Conservation (phyloP, 2,888 invertebrate genomes). For the Abscondita cerata region DNA sequence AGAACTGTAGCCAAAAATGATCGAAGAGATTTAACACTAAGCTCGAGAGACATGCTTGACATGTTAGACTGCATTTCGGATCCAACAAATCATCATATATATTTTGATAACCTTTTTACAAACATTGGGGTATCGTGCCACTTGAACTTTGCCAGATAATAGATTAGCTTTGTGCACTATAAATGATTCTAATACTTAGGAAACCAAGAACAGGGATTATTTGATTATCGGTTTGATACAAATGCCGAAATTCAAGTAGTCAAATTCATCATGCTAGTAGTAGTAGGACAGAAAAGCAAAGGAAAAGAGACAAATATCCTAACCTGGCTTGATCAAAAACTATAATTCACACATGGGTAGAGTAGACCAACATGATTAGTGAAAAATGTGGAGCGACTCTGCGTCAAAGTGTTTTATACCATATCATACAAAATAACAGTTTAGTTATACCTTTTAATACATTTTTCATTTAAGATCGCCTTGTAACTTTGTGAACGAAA, state of each 20-base stretch:
- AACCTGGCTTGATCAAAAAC: not conserved
- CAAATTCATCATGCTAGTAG: not conserved
- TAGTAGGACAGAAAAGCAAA: not conserved
- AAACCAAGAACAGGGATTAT: not conserved
- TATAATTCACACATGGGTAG: not conserved
- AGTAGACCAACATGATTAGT: not conserved
- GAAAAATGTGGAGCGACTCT: too few relatives aligned
- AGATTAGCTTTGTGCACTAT: not conserved
- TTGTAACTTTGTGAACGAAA: too few relatives aligned
- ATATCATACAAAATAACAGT: too few relatives aligned
- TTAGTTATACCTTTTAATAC: too few relatives aligned
- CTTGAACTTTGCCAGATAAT: not conserved
- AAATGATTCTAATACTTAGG: too few relatives aligned
- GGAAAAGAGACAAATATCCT: not conserved
- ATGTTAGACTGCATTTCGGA: not conserved
- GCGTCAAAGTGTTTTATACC: too few relatives aligned
- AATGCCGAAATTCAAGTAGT: not conserved
- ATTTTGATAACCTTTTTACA: too few relatives aligned
- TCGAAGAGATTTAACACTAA: not conserved
- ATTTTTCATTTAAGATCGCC: too few relatives aligned
- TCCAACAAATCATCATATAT: too few relatives aligned
- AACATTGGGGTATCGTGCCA: not conserved
- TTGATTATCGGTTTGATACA: too few relatives aligned
- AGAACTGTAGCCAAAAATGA: too few relatives aligned
- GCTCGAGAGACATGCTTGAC: not conserved